Evolutionary conservation across 92 coral and sea anemone genomes (phyloP).

Genomic region (Parazoanthus darwini): DNA sequence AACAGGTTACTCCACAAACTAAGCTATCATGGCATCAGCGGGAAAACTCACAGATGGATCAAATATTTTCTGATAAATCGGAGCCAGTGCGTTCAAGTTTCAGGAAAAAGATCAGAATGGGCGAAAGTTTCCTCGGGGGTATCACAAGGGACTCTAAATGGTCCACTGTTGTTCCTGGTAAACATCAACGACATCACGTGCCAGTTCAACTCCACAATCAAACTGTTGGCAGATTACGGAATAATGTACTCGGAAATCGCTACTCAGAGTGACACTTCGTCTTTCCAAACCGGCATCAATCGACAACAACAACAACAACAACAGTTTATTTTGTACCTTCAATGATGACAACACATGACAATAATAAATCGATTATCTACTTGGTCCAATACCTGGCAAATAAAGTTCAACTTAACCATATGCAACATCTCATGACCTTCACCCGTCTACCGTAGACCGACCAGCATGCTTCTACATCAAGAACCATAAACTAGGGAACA

Average conservation of each 20-base stretch:
- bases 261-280: slow-evolving; percentile 27
- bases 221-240: slow-evolving; percentile 38
- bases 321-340: no score
- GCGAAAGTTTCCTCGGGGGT: slow-evolving; percentile 38
- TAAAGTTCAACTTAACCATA: not conserved
- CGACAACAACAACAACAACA: not conserved
- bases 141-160: not conserved
- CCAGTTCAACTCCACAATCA: slow-evolving; percentile 38
- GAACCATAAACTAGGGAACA: no score
- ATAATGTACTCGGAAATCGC: slow-evolving; percentile 38
- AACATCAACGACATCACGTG: slow-evolving; percentile 40
- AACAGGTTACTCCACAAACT: not conserved
- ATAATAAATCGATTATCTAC: not conserved
- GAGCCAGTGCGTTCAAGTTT: not conserved
- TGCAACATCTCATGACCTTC: not conserved
- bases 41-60: slow-evolving; percentile 41
- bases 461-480: slow-evolving; percentile 5
- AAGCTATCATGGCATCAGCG: slow-evolving; percentile 41
- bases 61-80: slow-evolving; percentile 42
- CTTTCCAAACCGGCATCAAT: slow-evolving; percentile 63
- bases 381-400: slow-evolving; percentile 44
- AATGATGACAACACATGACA: no score
- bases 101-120: slow-evolving; percentile 42
- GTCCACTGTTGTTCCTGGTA: slow-evolving; percentile 29
- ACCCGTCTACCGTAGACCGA: not conserved